Base-by-base conservation (phyloP, 2,888 invertebrate species). In the Gerosis bhagava region DNA sequence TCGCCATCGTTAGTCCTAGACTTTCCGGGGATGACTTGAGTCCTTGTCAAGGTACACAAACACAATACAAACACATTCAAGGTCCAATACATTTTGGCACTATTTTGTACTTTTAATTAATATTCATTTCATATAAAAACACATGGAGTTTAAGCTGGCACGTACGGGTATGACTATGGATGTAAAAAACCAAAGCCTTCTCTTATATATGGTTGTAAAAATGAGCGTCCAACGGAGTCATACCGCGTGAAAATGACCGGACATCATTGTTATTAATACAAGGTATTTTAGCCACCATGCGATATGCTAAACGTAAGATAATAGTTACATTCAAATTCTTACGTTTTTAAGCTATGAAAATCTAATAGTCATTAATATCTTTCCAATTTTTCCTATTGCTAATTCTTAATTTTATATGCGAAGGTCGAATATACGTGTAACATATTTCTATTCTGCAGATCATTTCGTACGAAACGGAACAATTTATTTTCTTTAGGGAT, bases 1-100 rank as follows among this genome's bases (percentile, higher is more conserved):
- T 92, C 92, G 3, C 89, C 89, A 54, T 89, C 91, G 50, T 84
- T 90, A 3, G 87, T 79, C 58, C 84, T 73, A 16, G 84, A 73
- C 53, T 89, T 86, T 2, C 83, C 80, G 1, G 84, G 84, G 16
- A 88, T 88, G 28, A 87, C 78, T 62, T 88, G 88, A 69, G 82
- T 80, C 75, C 79, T 73, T 47, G 65, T 80, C 44, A 77, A 50
- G 17, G 62, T 73, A 67, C 86, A 83, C 70, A 79, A 62, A 71
- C 82, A 82, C 78, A 83, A 62, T 34, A 79, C 39, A 54, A 68
- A 64, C 51, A 73, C 81, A 78, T 77, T 67, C 51, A 64, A 65
- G 50, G 71, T 82, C 80, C 79, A 79, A 70, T 65, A 70, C 86
- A 86, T 84, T 56, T 34, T 54, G 49, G 22, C 45, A 46, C 45